Percentiles rank a stretch among this genome's conserved stretches.
These are phyloP conservation scores for Gambusia yucatana DNA, from an alignment of 2,797 vertebrate genomes.

Conservation along the genomic window DNA sequence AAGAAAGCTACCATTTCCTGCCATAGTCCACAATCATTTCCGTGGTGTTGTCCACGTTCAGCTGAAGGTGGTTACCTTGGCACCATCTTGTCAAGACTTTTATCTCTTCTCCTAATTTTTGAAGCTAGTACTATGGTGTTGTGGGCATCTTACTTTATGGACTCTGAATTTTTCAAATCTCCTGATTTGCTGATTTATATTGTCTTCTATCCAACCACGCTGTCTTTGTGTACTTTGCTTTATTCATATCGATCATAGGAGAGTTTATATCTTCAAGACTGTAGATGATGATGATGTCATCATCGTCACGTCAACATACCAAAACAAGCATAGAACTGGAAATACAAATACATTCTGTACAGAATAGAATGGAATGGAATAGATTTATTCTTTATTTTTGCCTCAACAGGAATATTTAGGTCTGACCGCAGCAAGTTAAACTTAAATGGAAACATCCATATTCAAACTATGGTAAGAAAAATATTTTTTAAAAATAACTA, in stretches of 20 bases:
- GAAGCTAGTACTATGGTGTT: background rate
- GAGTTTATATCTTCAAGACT: background rate
- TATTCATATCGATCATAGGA: background rate
- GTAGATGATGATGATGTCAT: background rate
- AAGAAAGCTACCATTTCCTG: background rate
- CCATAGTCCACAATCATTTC: background rate
- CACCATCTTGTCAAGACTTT: background rate
- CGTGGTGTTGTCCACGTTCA: background rate
- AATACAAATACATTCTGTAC: background rate
- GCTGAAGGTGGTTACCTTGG: background rate
- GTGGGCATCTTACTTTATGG: background rate
- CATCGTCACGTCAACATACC: background rate
- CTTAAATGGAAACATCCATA: background rate
- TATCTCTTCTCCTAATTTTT: background rate
- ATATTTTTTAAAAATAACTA: background rate
- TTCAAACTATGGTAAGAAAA: background rate
- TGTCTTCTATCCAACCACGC: background rate
- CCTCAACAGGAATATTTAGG: background rate
- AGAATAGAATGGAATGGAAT: background rate
- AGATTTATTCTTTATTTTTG: background rate
- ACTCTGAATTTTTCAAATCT: background rate
- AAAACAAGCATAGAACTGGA: background rate
- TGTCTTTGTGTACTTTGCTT: background rate
- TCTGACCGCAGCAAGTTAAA: background rate
- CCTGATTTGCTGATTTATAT: background rate